phyloP scores from a whole-genome alignment of 2,888 invertebrate genomes.

The Pristionchus maxplancki region DNA sequence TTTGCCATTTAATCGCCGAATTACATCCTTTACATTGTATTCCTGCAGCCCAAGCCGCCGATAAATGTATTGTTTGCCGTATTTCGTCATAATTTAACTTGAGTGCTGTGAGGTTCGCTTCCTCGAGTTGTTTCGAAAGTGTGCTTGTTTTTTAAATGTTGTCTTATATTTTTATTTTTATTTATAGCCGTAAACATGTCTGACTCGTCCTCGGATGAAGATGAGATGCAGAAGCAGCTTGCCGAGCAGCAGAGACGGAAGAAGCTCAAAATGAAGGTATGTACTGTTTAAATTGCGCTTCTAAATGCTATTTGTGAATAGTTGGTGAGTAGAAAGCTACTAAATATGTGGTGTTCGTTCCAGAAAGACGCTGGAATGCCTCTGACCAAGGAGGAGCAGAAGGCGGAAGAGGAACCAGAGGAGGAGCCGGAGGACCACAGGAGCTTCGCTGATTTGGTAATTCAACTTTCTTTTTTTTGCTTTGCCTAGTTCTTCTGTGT shows the following conservation, averaged over 20 bases:
- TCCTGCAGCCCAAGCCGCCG: not conserved
- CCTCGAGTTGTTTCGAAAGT: not conserved
- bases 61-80: not conserved
- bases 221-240: slow-evolving; percentile 57
- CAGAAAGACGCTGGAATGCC: slow-evolving; percentile 91
- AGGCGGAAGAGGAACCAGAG: slow-evolving; percentile 54
- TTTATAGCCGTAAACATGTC: slow-evolving; percentile 58
- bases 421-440: slow-evolving; percentile 58
- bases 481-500: not conserved
- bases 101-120: not conserved
- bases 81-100: not conserved
- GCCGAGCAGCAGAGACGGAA: slow-evolving; percentile 49
- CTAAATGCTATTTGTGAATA: not conserved
- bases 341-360: too few relatives aligned
- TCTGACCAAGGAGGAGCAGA: slow-evolving; percentile 85
- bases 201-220: slow-evolving; percentile 66
- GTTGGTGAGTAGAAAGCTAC: too few relatives aligned
- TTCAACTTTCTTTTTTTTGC: not conserved
- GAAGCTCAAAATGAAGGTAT: slow-evolving; percentile 60
- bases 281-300: not conserved
- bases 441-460: slow-evolving; percentile 60
- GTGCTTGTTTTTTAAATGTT: not conserved
- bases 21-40: not conserved
- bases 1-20: not conserved
- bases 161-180: not conserved